Base-by-base conservation (phyloP, 2,888 invertebrate species). In the Drosophila nr. perissopoda region DNA sequence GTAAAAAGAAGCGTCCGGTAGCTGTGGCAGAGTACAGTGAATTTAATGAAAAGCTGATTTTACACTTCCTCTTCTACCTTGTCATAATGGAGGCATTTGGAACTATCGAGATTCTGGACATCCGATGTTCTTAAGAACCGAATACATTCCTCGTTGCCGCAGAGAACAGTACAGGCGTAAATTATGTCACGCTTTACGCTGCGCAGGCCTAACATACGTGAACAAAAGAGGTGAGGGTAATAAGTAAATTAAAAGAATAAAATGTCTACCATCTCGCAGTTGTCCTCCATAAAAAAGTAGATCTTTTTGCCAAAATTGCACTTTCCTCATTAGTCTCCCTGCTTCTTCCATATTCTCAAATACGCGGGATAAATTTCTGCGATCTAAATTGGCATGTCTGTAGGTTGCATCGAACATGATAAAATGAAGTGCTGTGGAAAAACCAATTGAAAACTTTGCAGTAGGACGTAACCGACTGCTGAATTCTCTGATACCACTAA, bases 201-300 rank as follows among this genome's bases (percentile, higher is more conserved):
- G 3, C 85, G 85, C 8, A 82, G 29, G 16, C 64, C 82, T 83
- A 13, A 21, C 27, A 27, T 27, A 27, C 5, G 27, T 27, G 27
- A 27, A 27, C 29, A 29, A 10, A 11, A 27, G 11, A 11, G 42
- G 21, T 42, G 21, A 42, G 11, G 11, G 11, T 1, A 2, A 2
- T 36, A 4, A 13, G 4, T 11, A 38, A 11, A 18, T 25, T 25
- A 1, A 13, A 10, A 10, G 5, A 18, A 10, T 2, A 27, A 4
- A 29, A 5, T 86, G 82, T 84, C 85, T 92, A 97, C 97, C 96
- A 76, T 95, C 94, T 92, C 96, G 96, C 75, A 97, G 94, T 76
- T 95, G 94, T 42, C 95, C 95, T 4, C 97, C 97, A 84, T 95
- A 95, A 57, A 94, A 94, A 59, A 96, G 94, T 78, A 97, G 94